phyloP scores from a whole-genome alignment of 2,888 invertebrate species.

The Harpalus rufipes region DNA sequence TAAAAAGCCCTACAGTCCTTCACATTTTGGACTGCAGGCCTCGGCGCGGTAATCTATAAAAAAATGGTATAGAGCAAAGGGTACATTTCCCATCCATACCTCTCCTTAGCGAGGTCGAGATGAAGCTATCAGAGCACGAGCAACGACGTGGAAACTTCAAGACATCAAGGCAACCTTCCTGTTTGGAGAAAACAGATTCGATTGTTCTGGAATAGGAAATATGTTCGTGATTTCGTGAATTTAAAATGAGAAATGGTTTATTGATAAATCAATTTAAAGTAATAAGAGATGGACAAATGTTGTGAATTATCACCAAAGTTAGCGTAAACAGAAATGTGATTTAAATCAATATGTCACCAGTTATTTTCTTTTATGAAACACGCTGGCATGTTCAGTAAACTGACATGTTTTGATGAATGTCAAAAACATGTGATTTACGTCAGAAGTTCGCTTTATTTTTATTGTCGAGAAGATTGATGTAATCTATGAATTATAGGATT shows the following conservation, averaged over 20 bases:
- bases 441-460: not conserved
- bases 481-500: not conserved
- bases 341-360: slow-evolving; percentile 32
- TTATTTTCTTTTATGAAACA: not conserved
- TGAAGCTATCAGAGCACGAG: slow-evolving; percentile 14
- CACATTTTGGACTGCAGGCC: not conserved
- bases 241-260: not conserved
- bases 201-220: slow-evolving; percentile 37
- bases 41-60: not conserved
- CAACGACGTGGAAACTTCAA: slow-evolving; percentile 24
- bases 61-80: not conserved
- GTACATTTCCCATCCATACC: not conserved
- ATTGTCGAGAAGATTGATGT: not conserved
- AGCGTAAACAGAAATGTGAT: not conserved
- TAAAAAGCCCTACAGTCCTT: not conserved
- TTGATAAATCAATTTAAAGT: not conserved
- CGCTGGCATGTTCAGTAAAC: not conserved
- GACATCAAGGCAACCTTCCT: slow-evolving; percentile 13
- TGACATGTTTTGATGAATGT: slow-evolving; percentile 37
- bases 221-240: slow-evolving; percentile 32
- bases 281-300: not conserved
- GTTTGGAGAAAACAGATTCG: slow-evolving; percentile 16
- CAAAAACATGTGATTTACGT: slow-evolving; percentile 30
- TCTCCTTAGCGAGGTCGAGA: slow-evolving; percentile 17
- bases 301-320: not conserved